These are phyloP conservation scores for Elaphurus davidianus DNA, from an alignment of 2,113 vertebrate species.

Conservation along the genomic window DNA sequence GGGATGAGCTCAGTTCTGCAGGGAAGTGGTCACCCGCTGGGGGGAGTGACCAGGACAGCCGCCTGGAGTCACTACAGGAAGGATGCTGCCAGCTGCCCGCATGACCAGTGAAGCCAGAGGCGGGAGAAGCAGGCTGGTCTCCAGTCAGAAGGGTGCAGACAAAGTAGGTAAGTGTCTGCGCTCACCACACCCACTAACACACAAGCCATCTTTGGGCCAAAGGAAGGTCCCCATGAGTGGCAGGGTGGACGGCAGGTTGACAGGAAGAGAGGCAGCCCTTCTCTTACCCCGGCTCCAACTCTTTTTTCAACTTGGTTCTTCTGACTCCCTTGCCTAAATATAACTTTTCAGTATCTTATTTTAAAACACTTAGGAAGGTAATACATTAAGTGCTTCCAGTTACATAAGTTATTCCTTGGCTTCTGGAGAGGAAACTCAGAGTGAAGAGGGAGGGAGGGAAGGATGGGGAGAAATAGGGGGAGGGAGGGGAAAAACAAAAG, in stretches of 20 bases:
- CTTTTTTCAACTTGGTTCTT: not conserved
- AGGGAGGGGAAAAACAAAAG: not conserved
- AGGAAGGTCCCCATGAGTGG: not conserved
- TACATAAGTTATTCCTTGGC: not conserved
- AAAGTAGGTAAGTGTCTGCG: not conserved
- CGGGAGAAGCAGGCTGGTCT: not conserved
- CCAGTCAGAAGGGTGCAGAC: not conserved
- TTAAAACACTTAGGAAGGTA: not conserved
- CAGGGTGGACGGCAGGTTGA: not conserved
- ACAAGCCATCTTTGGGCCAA: not conserved
- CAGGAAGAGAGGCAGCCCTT: not conserved
- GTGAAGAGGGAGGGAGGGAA: not conserved
- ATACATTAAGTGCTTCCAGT: not conserved
- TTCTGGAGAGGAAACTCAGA: not conserved
- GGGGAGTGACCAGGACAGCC: rapidly evolving
- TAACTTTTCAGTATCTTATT: not conserved
- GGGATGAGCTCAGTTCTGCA: not conserved
- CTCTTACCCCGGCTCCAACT: not conserved
- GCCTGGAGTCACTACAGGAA: rapidly evolving
- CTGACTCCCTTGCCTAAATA: not conserved
- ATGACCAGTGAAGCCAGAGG: not conserved
- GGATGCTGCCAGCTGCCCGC: not conserved
- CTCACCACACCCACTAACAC: not conserved
- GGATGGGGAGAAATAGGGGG: not conserved
- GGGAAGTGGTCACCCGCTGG: no score